Percentiles rank a stretch among this genome's conserved stretches.
Conservation (phyloP, 2,113 vertebrate genomes). For the Clarias magur region DNA sequence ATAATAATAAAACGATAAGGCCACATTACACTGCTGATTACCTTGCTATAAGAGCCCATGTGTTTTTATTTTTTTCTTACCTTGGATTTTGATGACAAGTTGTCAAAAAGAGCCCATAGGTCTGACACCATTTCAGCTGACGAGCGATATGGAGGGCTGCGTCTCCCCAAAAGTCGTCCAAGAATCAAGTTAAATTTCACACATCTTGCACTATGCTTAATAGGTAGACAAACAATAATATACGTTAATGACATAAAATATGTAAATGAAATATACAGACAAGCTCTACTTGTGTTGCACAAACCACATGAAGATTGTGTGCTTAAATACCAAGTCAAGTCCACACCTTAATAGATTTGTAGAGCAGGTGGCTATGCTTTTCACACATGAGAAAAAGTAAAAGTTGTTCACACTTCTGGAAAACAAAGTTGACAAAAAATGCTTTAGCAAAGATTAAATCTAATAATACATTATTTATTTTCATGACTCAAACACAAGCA, state of each 20-base stretch:
- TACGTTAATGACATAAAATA: not conserved
- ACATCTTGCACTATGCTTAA: conserved; percentile 40
- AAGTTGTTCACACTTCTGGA: conserved; percentile 63
- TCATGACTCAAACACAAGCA: not conserved
- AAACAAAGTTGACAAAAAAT: conserved; percentile 4
- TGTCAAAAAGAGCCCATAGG: conserved; percentile 56
- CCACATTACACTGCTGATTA: not conserved
- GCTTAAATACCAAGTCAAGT: not conserved
- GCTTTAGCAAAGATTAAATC: not conserved
- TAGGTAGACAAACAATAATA: not conserved
- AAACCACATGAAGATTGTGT: not conserved
- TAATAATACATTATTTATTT: not conserved
- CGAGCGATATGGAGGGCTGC: conserved; percentile 55
- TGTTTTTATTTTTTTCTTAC: conserved; percentile 31
- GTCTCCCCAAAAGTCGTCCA: conserved; percentile 48
- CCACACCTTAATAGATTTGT: conserved; percentile 42
- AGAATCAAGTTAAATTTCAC: conserved; percentile 53
- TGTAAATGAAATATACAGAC: not conserved
- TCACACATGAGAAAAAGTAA: conserved; percentile 57
- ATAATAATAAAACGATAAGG: not conserved
- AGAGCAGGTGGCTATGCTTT: conserved; percentile 41
- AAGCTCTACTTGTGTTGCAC: not conserved
- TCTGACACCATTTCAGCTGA: conserved; percentile 61
- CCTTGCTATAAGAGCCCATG: not conserved
- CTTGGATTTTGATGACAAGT: conserved; percentile 37